phyloP scores from a whole-genome alignment of 2,797 vertebrate genomes.

The Hafferia zeledoni region DNA sequence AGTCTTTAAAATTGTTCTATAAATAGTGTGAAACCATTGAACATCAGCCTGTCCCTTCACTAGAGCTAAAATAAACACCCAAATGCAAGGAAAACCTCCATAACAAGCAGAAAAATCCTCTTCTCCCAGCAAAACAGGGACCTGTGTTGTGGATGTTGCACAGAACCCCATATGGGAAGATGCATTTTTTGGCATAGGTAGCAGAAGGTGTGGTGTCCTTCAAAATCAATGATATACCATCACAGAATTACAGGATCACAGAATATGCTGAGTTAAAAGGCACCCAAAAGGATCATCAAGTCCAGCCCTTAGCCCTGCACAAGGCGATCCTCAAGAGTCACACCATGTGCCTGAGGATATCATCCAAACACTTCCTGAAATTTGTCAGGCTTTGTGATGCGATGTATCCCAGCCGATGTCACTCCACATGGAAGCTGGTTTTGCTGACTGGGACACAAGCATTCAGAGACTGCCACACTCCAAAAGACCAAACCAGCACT shows the following conservation, averaged over 20 bases:
- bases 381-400: background rate
- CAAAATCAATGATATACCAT: rapidly evolving
- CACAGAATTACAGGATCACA: background rate
- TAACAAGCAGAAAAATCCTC: background rate
- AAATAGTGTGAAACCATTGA: background rate
- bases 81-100: background rate
- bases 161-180: rapidly evolving
- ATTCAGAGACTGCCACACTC: background rate
- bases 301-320: background rate
- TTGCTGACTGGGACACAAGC: background rate
- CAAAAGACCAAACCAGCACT: background rate
- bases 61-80: background rate
- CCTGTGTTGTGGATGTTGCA: rapidly evolving
- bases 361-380: background rate
- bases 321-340: background rate
- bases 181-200: rapidly evolving
- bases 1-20: background rate
- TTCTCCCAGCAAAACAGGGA: background rate
- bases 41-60: background rate
- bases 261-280: background rate
- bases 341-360: background rate
- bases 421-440: background rate
- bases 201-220: rapidly evolving
- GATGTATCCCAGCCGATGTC: rapidly evolving
- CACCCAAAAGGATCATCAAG: background rate